Evolutionary conservation across 2,113 vertebrate species (phyloP).

Genomic region (Proteles cristata): DNA sequence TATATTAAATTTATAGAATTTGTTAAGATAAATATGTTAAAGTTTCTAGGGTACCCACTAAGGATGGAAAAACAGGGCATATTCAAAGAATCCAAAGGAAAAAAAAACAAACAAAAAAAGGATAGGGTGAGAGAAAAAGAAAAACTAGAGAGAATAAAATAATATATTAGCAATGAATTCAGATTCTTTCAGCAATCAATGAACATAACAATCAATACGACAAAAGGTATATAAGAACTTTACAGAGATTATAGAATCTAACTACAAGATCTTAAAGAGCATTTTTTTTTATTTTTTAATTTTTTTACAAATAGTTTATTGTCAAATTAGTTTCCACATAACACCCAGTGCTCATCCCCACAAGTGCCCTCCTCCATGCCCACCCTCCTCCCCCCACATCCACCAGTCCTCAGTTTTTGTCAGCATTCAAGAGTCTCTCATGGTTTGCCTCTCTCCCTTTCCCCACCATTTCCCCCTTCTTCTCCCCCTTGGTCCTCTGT

Average conservation of each 20-base stretch:
- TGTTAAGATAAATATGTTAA: slow-evolving; percentile 20
- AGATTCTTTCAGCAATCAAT: slow-evolving; percentile 17
- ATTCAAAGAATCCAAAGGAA: not conserved
- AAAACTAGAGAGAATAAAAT: not conserved
- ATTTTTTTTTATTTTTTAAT: no score
- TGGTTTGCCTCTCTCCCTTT: no score
- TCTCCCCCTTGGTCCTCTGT: no score
- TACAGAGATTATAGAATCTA: not conserved
- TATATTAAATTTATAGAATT: not conserved
- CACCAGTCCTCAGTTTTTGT: no score
- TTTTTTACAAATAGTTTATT: no score
- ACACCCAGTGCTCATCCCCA: no score
- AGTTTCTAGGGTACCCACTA: not conserved
- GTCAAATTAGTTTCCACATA: no score
- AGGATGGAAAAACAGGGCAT: not conserved
- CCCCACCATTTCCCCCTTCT: no score
- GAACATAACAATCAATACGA: not conserved
- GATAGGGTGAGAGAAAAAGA: not conserved
- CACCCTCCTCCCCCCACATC: no score
- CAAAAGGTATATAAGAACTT: not conserved
- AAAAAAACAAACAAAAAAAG: not conserved
- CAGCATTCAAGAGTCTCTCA: no score
- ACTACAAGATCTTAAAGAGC: not conserved
- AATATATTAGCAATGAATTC: not conserved
- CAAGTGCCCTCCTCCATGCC: no score